These are phyloP conservation scores for Furcifer pardalis DNA, from an alignment of 2,797 vertebrate species.

Conservation along the genomic window DNA sequence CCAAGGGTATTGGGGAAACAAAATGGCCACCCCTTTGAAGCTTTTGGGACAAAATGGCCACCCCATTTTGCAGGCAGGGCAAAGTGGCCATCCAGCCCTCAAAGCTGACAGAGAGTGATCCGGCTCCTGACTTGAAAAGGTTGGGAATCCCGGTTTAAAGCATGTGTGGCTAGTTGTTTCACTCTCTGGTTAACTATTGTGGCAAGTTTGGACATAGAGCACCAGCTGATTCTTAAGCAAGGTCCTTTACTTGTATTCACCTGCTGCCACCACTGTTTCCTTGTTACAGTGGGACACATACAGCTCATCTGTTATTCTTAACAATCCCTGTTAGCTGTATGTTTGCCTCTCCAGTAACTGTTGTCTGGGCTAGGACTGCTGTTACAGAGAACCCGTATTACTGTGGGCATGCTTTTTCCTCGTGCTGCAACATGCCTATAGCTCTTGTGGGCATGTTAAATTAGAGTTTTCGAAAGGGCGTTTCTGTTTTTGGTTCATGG, in stretches of 20 bases:
- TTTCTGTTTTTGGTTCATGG: neutral
- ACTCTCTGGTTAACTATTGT: neutral
- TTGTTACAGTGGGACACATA: neutral
- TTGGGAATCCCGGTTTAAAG: no score
- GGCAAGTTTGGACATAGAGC: neutral
- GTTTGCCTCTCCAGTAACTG: neutral
- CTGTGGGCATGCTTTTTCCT: neutral
- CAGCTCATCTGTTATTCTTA: neutral
- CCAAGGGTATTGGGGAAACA: no score
- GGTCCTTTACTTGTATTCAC: neutral
- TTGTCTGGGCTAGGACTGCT: neutral
- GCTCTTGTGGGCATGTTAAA: neutral
- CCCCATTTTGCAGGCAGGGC: no score
- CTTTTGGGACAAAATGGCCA: no score
- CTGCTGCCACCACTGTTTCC: neutral
- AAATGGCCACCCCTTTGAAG: no score
- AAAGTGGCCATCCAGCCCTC: no score
- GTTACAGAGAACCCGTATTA: neutral
- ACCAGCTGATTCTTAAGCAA: accelerated
- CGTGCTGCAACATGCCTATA: neutral
- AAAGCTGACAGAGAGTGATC: no score
- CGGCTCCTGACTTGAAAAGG: no score
- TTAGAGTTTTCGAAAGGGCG: neutral
- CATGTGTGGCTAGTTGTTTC: neutral
- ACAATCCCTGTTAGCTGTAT: neutral